phyloP scores from a whole-genome alignment of 2,113 vertebrate genomes.

The Sprattus sprattus region DNA sequence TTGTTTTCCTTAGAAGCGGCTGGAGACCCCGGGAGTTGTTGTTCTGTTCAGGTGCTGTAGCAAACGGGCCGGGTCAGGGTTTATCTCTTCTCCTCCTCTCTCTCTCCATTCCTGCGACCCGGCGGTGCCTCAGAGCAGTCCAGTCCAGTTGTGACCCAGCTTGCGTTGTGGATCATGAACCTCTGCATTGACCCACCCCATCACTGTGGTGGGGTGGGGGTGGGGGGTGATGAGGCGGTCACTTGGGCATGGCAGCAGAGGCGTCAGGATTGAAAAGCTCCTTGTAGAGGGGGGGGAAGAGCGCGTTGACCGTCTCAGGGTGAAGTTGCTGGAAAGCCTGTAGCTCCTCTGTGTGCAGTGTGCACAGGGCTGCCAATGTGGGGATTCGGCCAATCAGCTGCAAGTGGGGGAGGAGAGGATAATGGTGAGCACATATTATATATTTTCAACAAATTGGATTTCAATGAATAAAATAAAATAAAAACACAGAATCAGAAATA shows the following conservation, averaged over 20 bases:
- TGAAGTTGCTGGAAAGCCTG: slow-evolving; percentile 98
- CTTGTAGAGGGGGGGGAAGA: slow-evolving; percentile 98
- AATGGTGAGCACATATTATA: neutral
- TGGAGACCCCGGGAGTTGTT: slow-evolving; percentile 37
- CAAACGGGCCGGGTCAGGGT: neutral
- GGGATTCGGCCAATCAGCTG: slow-evolving; percentile 98
- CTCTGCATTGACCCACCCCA: neutral
- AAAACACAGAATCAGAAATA: neutral
- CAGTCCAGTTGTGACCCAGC: neutral
- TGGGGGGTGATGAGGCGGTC: slow-evolving; percentile 65
- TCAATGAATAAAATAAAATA: neutral
- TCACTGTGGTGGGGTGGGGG: slow-evolving; percentile 16
- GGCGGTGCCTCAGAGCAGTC: neutral
- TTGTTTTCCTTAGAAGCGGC: slow-evolving; percentile 76
- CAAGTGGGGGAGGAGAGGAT: neutral
- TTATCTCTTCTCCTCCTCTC: neutral
- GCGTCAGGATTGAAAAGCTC: slow-evolving; percentile 99
- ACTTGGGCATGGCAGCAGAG: slow-evolving; percentile 89
- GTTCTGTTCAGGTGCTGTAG: slow-evolving; percentile 3
- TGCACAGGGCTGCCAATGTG: slow-evolving; percentile 94
- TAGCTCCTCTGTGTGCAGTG: slow-evolving; percentile 96
- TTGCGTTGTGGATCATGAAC: neutral
- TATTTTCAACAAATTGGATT: no score
- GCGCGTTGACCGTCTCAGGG: slow-evolving; percentile 95
- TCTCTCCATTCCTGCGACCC: neutral